Conservation (phyloP, 1,140 invertebrate species). For the Cecropterus lyciades region DNA sequence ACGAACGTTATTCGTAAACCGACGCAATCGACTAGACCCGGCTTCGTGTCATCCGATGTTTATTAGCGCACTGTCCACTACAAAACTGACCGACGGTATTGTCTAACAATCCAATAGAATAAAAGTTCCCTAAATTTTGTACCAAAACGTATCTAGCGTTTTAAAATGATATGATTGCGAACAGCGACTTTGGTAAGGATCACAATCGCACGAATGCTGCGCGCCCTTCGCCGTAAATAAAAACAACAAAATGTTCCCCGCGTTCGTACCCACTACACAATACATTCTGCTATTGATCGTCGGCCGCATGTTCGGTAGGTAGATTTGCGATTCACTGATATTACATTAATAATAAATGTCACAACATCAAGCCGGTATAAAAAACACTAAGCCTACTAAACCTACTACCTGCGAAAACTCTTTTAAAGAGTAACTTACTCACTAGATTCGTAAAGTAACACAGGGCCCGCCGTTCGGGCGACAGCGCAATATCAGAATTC, state of each 20-base stretch:
- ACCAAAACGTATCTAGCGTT: conserved; percentile 80
- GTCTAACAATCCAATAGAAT: conserved; percentile 82
- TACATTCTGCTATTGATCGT: conserved; percentile 74
- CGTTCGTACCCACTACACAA: conserved; percentile 78
- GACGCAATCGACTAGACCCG: conserved; percentile 72
- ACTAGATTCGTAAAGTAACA: conserved; percentile 83
- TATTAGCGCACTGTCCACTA: conserved; percentile 51
- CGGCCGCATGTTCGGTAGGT: conserved; percentile 75
- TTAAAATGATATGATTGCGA: conserved; percentile 82
- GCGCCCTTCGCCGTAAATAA: conserved; percentile 55
- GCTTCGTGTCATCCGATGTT: conserved; percentile 48
- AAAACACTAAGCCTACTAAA: conserved; percentile 85
- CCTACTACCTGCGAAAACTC: conserved; percentile 85
- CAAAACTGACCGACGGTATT: conserved; percentile 72
- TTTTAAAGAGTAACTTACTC: conserved; percentile 84
- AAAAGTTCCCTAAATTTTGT: conserved; percentile 81
- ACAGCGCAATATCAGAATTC: conserved; percentile 72
- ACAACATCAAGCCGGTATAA: conserved; percentile 86
- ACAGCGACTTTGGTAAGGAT: conserved; percentile 81
- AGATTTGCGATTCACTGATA: conserved; percentile 68
- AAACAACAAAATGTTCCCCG: conserved; percentile 58
- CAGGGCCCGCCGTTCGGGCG: conserved; percentile 53
- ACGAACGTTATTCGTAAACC: conserved; percentile 53
- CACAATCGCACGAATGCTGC: conserved; percentile 67
- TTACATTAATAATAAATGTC: conserved; percentile 83